Base-by-base conservation (phyloP, 2,797 vertebrate genomes). In the Limosa lapponica region DNA sequence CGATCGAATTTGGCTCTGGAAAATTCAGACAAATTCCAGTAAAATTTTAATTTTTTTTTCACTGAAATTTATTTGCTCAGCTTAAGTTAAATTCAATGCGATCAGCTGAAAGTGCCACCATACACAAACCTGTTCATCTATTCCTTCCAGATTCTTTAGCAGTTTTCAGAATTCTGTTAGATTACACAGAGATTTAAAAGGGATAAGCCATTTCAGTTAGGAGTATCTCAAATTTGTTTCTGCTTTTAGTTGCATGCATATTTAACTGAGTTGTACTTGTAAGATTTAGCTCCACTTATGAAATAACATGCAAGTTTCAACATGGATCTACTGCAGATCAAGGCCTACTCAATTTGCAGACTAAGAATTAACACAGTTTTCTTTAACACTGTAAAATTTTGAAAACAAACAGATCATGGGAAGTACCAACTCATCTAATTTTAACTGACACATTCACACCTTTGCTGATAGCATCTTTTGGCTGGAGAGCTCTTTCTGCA, bases 331-430 rank as follows among this genome's bases (percentile, higher is more conserved):
- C 48, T 30, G 30, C 41, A 72, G 43, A 43, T 19, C 37, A 89
- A 92, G 52, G 57, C 15, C 41, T 89, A 69, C 61, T 80, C n/a
- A 28, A 51, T 87, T 67, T 74, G 64, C 30, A 81, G 62, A 64
- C 16, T 15, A 84, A 55, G 51, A 70, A 89, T 72, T 58, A 82
- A 78, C 77, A 92, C 77, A 51, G 74, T 82, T 97, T 90, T 46
- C 78, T 87, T 82, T 93, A 93, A 52, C 78, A 71, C 70, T 14
- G 22, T 10, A 44, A 77, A 93, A 89, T 73, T 52, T 24, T 69
- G 67, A 64, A 80, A 95, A 95, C 78, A 96, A 96, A 94, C 92
- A 95, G 87, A 78, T 57, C 91, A 71, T 3, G 23, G n/a, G 69
- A 61, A 88, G 52, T 9, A 90, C 72, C 85, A 91, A 24, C 79